Evolutionary conservation across 2,113 vertebrate species (phyloP).

Genomic region (Hemibagrus wyckioides): DNA sequence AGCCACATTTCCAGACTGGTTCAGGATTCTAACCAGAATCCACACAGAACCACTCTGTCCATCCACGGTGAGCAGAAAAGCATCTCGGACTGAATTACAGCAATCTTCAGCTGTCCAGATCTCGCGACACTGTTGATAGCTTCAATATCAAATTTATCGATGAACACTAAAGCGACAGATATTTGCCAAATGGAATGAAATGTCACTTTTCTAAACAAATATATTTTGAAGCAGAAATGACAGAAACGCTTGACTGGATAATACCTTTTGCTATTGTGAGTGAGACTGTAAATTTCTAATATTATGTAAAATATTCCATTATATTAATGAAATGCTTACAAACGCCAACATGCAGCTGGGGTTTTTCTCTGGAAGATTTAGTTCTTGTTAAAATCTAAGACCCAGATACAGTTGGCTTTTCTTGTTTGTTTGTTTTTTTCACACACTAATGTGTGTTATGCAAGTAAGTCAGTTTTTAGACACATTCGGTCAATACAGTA

Average conservation of each 20-base stretch:
- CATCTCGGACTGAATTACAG: background rate
- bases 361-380: no score
- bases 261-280: no score
- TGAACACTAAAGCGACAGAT: no score
- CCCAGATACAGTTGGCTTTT: no score
- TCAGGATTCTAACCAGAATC: background rate
- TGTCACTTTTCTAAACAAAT: no score
- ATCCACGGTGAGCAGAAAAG: background rate
- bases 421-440: background rate
- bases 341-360: background rate
- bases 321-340: background rate
- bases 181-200: no score
- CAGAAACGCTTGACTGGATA: no score
- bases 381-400: no score
- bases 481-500: background rate
- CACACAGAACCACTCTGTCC: background rate
- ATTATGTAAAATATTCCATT: background rate
- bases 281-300: background rate
- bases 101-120: no score
- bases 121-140: no score
- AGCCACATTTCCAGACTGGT: background rate
- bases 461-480: background rate
- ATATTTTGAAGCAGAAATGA: no score
- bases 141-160: no score
- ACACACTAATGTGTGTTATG: background rate